These are phyloP conservation scores for Megaceryle torquata DNA, from an alignment of 2,113 vertebrate genomes.

Conservation along the genomic window DNA sequence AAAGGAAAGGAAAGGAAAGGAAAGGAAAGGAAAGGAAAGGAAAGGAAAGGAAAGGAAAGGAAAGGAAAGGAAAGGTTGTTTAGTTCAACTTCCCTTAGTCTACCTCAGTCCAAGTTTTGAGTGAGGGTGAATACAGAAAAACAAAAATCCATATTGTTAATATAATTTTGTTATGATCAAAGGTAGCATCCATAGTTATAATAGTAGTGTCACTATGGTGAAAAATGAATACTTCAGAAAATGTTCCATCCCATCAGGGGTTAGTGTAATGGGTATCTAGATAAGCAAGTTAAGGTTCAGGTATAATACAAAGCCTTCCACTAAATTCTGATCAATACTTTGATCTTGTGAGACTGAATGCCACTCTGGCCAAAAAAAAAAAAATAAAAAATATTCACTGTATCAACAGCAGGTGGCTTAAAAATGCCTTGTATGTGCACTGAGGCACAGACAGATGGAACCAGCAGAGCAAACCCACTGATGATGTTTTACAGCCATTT, in stretches of 20 bases:
- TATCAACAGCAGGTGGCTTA: slow-evolving; percentile 27
- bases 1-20: no score
- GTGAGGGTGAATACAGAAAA: background rate
- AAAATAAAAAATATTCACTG: background rate
- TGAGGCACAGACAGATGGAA: slow-evolving; percentile 50
- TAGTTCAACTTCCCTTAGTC: background rate
- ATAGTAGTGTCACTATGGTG: background rate
- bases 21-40: no score
- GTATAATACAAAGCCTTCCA: background rate
- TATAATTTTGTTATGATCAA: slow-evolving; percentile 6
- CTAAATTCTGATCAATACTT: background rate
- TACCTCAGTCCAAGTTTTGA: background rate
- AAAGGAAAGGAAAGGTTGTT: background rate
- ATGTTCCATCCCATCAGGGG: background rate
- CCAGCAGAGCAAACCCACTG: slow-evolving; percentile 7
- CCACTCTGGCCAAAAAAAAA: background rate
- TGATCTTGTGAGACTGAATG: background rate
- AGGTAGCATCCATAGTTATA: background rate
- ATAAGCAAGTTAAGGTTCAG: background rate
- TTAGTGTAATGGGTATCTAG: background rate
- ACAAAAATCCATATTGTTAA: background rate
- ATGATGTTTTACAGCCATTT: slow-evolving; percentile 24
- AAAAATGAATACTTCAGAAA: slow-evolving; percentile 26
- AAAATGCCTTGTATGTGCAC: slow-evolving; percentile 14
- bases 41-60: no score